Evolutionary conservation across 2,888 invertebrate genomes (phyloP), one percentile per base, ranked within the genome.

Genomic region (Blera fallax): DNA sequence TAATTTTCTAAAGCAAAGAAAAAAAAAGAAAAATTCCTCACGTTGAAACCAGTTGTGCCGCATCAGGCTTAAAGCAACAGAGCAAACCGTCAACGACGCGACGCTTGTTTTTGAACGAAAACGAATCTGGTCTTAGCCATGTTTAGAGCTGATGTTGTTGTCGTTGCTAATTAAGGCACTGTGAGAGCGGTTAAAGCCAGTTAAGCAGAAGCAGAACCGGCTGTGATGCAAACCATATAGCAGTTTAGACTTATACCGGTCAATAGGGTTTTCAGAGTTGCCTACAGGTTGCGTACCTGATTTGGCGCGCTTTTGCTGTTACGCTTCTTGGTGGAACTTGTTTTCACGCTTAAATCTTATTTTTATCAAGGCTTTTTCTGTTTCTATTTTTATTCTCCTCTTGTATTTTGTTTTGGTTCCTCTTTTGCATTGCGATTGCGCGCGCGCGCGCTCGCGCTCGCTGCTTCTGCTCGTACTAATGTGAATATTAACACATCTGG

Each of bases 111-210:
- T 80, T 72, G 18, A 72, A 79, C 37, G 85, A 85, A 85, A 85
- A 76, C 48, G 85, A 85, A 81, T 85, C 85, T 85, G 76, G 81
- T 81, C 52, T 67, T 67, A 40, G 48, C 76, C 77, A 81, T 76
- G 52, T 81, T 81, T 72, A 52, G 67, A 78, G 6, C 29, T 65
- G 62, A 65, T 73, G 62, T 73, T 52, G 79, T 69, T 56, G 48
- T 54, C 43, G 27, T 16, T 24, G 40, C 37, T 40, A 29, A 45
- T 64, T 60, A 8, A 27, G 52, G 50, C 43, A 16, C 11, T 29
- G 48, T n/a, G 34, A 65, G 54, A 27, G 34, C 54, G 10, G 65
- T 64, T 72, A 37, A 29, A 70, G 70, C 56, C 56, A 43, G 70
- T 58, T 70, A 14, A 56, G 34, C 70, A 32, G 29, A 32, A 18